Evolutionary conservation across 2,888 invertebrate species (phyloP).

Genomic region (Andrena camellia): DNA sequence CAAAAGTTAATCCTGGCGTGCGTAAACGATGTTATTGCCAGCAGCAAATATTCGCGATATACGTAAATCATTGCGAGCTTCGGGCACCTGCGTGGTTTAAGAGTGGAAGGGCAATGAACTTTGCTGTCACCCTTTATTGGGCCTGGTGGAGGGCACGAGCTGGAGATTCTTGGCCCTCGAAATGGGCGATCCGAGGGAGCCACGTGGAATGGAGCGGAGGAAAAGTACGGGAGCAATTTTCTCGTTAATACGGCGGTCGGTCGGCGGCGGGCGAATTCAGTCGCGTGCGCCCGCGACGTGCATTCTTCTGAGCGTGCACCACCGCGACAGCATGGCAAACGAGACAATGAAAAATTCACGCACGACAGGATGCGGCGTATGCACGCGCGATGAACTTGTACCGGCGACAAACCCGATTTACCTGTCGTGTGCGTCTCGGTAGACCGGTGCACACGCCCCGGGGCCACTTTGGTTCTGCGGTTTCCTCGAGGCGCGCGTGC

Average conservation of each 20-base stretch:
- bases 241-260: constrained; percentile 78
- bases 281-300: constrained; percentile 58
- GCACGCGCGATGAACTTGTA: constrained; percentile 60
- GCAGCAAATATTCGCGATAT: not conserved
- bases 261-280: constrained; percentile 52
- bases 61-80: not conserved
- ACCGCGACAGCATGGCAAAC: constrained; percentile 63
- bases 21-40: not conserved
- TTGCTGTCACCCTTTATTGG: no score
- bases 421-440: constrained; percentile 32
- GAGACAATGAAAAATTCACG: constrained; percentile 80
- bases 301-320: constrained; percentile 54
- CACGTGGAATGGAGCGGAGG: constrained; percentile 1
- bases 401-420: constrained; percentile 44
- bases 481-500: constrained; percentile 38
- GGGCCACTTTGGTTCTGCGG: constrained; percentile 28
- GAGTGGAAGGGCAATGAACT: no score
- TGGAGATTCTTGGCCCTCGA: not conserved
- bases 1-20: constrained; percentile 6
- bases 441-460: constrained; percentile 12
- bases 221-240: constrained; percentile 73
- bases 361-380: constrained; percentile 51
- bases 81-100: no score
- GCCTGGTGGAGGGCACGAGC: no score
- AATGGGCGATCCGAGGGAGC: constrained; percentile 1